A percentile compares a stretch with the other conserved stretches of the same genome.
Evolutionary conservation across 2,888 invertebrate genomes (phyloP).

Genomic region (Schrankia costaestrigalis): DNA sequence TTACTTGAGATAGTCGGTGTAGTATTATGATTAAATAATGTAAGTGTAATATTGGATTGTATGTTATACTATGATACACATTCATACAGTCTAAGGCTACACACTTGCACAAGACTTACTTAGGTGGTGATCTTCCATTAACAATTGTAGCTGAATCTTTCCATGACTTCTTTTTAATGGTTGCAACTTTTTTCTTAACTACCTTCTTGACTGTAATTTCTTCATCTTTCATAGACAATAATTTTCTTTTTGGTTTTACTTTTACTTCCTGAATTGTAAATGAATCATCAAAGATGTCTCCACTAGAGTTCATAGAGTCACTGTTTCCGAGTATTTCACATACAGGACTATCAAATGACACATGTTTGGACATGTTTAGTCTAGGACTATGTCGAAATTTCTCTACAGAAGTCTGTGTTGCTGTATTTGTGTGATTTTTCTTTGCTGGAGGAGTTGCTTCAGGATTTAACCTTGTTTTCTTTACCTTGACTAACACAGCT

Average conservation of each 20-base stretch:
- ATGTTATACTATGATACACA: too few relatives aligned
- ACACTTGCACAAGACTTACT: conserved; percentile 36
- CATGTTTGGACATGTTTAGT: conserved; percentile 41
- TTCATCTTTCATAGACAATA: conserved; percentile 48
- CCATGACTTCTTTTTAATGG: conserved; percentile 59
- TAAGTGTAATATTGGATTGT: too few relatives aligned
- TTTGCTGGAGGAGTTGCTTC: conserved; percentile 66
- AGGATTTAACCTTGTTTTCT: conserved; percentile 55
- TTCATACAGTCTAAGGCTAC: too few relatives aligned
- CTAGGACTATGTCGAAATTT: conserved; percentile 41
- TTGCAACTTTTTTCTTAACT: conserved; percentile 59
- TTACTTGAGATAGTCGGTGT: too few relatives aligned
- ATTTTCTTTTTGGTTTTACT: conserved; percentile 53
- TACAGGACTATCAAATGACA: conserved; percentile 66
- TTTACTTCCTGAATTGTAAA: conserved; percentile 58
- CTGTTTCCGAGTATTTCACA: conserved; percentile 49
- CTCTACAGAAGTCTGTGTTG: conserved; percentile 67
- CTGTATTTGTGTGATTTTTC: conserved; percentile 59
- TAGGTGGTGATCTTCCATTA: conserved; percentile 63
- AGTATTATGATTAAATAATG: too few relatives aligned
- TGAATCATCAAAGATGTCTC: conserved; percentile 72
- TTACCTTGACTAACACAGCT: conserved; percentile 49
- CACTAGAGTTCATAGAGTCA: conserved; percentile 53
- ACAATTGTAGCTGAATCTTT: conserved; percentile 58
- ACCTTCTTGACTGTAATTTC: conserved; percentile 58